Percentiles rank a stretch among this genome's conserved stretches.
These are phyloP conservation scores for Chelidonichthys spinosus DNA, from an alignment of 2,797 vertebrate species.

Conservation along the genomic window DNA sequence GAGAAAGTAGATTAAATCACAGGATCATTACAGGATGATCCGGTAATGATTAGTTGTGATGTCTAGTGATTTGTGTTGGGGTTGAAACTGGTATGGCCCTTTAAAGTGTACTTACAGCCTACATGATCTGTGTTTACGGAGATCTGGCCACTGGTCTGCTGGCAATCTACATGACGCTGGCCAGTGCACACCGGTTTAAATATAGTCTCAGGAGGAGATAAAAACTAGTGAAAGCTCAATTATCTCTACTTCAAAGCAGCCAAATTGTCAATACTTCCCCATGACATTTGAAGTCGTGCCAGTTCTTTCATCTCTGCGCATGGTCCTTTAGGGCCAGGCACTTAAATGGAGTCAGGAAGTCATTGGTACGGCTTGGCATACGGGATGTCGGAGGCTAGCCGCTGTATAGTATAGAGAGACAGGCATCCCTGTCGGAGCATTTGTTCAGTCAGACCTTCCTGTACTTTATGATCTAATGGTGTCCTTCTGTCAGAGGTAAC, in stretches of 20 bases:
- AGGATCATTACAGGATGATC: neutral
- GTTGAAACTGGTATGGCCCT: neutral
- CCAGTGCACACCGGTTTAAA: conserved; percentile 68
- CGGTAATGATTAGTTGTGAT: neutral
- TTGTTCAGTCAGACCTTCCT: conserved; percentile 14
- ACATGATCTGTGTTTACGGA: conserved; percentile 28
- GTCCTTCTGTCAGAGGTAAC: conserved; percentile 19
- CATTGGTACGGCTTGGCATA: conserved; percentile 68
- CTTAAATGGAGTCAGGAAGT: conserved; percentile 82
- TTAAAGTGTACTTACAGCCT: neutral
- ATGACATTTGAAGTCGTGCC: conserved; percentile 81
- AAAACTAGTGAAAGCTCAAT: conserved; percentile 78
- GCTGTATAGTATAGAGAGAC: conserved; percentile 26
- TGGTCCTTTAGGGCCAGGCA: conserved; percentile 69
- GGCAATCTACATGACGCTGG: conserved; percentile 50
- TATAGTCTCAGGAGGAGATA: conserved; percentile 73
- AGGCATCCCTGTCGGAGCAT: conserved; percentile 2
- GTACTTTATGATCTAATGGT: conserved; percentile 24
- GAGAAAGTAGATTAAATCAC: neutral
- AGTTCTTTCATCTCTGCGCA: conserved; percentile 83
- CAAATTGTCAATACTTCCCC: conserved; percentile 74
- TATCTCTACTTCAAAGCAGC: conserved; percentile 83
- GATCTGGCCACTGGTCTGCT: conserved; percentile 25
- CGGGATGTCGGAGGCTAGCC: conserved; percentile 52
- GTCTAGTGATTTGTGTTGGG: neutral